Base-by-base conservation (phyloP, 2,797 vertebrate species). In the Aulostomus chinensis region DNA sequence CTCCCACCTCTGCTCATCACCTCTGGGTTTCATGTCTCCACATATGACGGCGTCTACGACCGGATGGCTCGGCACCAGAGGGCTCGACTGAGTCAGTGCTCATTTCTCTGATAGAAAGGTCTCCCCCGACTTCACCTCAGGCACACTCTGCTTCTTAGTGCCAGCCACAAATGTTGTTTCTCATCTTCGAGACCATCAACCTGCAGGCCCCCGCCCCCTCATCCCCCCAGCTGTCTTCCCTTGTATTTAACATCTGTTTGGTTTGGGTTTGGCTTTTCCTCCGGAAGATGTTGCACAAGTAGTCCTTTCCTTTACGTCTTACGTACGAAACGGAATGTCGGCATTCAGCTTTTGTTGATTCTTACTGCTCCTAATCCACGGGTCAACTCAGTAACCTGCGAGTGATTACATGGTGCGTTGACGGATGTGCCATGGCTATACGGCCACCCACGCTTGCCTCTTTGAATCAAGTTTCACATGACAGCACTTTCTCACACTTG, bases 371-470 rank as follows among this genome's bases (percentile, higher is more conserved):
- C 31, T 14, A 6, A 36, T 53, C 33, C 31, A 15, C 0, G 29
- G 53, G 40, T 62, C 41, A 45, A 5, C 41, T 39, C 22, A 5
- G 1, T n/a, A 45, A 41, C 28, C 43, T 45, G 22, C 26, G 26
- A 9, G 41, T 29, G 58, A 55, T 60, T 40, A 29, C 46, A 38
- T 46, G 53, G 35, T 32, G 49, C 28, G 55, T 22, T 51, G 60
- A 43, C 42, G 37, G 58, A 71, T 73, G 37, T 7, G 28, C 24
- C 55, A 35, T 3, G 40, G 18, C 48, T 22, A 10, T 21, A 4
- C 55, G 5, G 51, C 59, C 54, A 22, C 73, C 76, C 77, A 76
- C 72, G 35, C 73, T 9, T 60, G 72, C 71, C 72, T 71, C 52
- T 45, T 40, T 37, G 46, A 64, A 78, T 83, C 71, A 82, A 31